Percentiles rank a stretch among this genome's conserved stretches.
Conservation (phyloP, 2,797 vertebrate species). For the Anguilla pacifica region DNA sequence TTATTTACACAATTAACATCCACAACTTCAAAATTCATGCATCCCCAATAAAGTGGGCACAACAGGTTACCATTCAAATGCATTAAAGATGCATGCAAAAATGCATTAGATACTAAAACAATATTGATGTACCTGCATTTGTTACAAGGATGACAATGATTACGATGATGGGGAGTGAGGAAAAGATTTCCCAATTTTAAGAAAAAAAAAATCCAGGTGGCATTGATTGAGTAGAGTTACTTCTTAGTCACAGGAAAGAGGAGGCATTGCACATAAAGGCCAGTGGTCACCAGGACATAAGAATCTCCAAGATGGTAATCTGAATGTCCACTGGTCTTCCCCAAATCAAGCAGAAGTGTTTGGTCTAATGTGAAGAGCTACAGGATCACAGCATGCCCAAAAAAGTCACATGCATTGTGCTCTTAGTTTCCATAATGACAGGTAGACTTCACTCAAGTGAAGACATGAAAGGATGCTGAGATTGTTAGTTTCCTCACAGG, state of each 20-base stretch:
- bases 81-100: neutral
- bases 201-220: neutral
- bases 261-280: no score
- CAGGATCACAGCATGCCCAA: conserved; percentile 16
- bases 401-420: neutral
- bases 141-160: neutral
- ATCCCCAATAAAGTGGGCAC: neutral
- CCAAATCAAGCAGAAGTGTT: conserved; percentile 16
- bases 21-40: neutral
- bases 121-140: neutral
- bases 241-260: no score
- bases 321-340: conserved; percentile 10
- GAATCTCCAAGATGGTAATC: conserved; percentile 9
- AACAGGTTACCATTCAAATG: neutral
- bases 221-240: neutral
- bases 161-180: neutral
- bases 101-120: neutral
- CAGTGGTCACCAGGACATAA: neutral
- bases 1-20: neutral
- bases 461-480: neutral
- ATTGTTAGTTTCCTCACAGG: conserved; percentile 11
- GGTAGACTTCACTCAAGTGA: no score
- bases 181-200: neutral
- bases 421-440: no score
- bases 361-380: conserved; percentile 10